phyloP scores from a whole-genome alignment of 1,140 invertebrate species.

The Trissolcus basalis region DNA sequence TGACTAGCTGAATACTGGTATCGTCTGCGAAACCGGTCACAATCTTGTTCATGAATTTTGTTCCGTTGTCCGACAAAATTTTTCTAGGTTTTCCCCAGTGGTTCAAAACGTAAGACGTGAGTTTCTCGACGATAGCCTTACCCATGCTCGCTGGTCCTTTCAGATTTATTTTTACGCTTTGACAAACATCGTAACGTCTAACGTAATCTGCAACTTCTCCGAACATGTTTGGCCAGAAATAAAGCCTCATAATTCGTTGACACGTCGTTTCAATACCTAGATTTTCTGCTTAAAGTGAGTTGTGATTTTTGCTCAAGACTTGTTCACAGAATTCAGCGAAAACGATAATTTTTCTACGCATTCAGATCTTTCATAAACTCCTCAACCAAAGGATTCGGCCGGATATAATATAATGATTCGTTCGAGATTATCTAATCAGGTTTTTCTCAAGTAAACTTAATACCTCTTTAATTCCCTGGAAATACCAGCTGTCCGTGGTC shows the following conservation, averaged over 20 bases:
- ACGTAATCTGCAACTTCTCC: neutral
- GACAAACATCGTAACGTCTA: neutral
- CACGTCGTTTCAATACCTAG: neutral
- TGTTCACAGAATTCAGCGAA: too few relatives aligned
- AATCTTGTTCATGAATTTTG: neutral
- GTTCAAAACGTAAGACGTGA: neutral
- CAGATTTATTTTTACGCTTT: neutral
- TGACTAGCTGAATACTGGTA: conserved; percentile 12
- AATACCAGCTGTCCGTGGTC: neutral
- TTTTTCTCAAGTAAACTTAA: neutral
- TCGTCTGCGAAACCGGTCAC: neutral
- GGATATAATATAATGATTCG: neutral
- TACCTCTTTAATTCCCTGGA: neutral
- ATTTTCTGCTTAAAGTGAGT: neutral
- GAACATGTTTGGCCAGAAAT: neutral
- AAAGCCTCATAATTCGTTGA: neutral
- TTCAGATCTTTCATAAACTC: neutral
- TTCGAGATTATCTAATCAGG: neutral
- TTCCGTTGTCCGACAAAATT: neutral
- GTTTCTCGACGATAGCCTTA: conserved; percentile 8
- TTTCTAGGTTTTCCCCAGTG: neutral
- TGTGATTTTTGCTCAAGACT: neutral
- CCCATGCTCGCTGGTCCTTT: neutral
- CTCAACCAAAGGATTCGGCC: neutral
- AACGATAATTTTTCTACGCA: neutral